These are phyloP conservation scores for Saguinus midas DNA, from an alignment of 2,113 vertebrate genomes.

Conservation along the genomic window DNA sequence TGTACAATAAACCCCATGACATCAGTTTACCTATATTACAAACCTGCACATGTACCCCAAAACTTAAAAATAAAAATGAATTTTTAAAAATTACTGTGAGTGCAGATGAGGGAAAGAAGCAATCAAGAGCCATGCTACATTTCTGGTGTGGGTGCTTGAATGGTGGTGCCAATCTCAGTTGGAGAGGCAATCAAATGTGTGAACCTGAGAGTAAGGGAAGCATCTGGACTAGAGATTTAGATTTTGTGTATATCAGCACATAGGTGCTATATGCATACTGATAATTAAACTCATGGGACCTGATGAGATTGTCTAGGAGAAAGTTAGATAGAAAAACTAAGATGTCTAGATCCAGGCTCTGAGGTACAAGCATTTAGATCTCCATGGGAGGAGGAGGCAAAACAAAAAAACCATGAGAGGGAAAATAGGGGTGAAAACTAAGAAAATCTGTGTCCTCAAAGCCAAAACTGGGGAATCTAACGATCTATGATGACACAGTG, in stretches of 20 bases:
- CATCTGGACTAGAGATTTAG: background rate
- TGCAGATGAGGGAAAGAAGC: background rate
- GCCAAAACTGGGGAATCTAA: background rate
- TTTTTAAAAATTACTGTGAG: background rate
- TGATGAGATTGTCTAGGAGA: background rate
- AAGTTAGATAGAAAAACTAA: background rate
- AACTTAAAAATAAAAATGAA: too few species aligned
- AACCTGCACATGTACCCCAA: too few species aligned
- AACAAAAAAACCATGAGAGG: background rate
- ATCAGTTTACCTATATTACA: too few species aligned
- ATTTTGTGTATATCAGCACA: background rate
- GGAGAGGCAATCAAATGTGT: background rate
- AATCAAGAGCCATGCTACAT: background rate
- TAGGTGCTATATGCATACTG: background rate
- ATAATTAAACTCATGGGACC: background rate
- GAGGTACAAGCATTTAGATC: background rate
- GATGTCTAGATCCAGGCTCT: background rate
- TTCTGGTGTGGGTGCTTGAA: background rate
- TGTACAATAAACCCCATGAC: too few species aligned
- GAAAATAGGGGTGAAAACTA: background rate
- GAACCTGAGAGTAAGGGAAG: slow-evolving; percentile 32
- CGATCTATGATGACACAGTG: background rate
- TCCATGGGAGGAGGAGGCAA: background rate
- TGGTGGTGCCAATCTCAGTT: background rate
- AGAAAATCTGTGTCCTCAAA: background rate